phyloP scores from a whole-genome alignment of 2,888 invertebrate genomes.

The Drosophila anomalipes region DNA sequence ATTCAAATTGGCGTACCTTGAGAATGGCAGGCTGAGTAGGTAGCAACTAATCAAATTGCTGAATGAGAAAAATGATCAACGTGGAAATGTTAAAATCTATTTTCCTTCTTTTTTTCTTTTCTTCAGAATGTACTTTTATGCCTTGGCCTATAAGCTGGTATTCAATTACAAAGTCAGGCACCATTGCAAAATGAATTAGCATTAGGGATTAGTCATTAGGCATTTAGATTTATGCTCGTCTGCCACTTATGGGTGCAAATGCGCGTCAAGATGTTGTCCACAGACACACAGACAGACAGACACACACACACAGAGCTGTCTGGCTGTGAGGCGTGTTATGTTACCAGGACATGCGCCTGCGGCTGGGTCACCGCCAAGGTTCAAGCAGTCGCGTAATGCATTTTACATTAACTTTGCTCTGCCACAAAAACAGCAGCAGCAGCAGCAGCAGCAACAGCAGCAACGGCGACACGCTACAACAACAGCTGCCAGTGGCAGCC shows the following conservation, averaged over 20 bases:
- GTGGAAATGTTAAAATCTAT: constrained; percentile 30
- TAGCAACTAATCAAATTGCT: constrained; percentile 7
- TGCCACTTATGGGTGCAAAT: constrained; percentile 47
- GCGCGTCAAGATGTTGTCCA: constrained; percentile 38
- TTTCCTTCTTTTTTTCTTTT: rapidly evolving
- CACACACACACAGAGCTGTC: constrained; percentile 6
- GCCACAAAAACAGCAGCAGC: constrained; percentile 12
- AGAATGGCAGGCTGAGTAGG: constrained; percentile 10
- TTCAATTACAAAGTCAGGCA: constrained; percentile 56
- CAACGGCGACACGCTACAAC: constrained; percentile 19
- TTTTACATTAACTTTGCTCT: constrained; percentile 70
- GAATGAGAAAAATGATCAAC: constrained; percentile 17
- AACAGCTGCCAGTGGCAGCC: constrained; percentile 39
- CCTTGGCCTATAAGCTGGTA: constrained; percentile 26
- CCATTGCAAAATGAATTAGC: constrained; percentile 61
- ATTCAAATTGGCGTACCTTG: constrained; percentile 23
- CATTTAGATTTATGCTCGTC: constrained; percentile 58
- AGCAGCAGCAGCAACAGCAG: constrained; percentile 11
- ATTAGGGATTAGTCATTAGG: constrained; percentile 61
- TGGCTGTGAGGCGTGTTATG: constrained; percentile 47
- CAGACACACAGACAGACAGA: neutral
- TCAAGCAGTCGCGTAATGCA: constrained; percentile 78
- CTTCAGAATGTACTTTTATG: neutral
- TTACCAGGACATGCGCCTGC: constrained; percentile 57
- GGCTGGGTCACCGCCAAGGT: constrained; percentile 62